Percentiles rank a stretch among this genome's conserved stretches.
phyloP scores from a whole-genome alignment of 2,113 vertebrate genomes.

The Motacilla tschutschensis region DNA sequence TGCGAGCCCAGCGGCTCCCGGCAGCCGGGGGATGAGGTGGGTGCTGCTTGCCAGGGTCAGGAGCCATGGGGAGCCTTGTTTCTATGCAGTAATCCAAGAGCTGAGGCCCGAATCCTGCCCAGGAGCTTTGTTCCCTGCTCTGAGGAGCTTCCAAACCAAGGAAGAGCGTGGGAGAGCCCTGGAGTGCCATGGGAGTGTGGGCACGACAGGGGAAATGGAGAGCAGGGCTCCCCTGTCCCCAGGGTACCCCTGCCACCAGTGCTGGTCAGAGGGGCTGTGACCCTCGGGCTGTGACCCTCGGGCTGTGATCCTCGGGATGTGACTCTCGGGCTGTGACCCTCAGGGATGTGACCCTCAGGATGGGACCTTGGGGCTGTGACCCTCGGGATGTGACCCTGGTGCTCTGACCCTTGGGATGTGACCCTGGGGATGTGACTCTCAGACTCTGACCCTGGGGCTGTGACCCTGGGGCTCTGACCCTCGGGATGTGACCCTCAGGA shows the following conservation, averaged over 20 bases:
- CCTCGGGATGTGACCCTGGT: too few species aligned
- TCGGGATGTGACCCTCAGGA: accelerated
- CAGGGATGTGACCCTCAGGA: accelerated
- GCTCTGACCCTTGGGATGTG: too few species aligned
- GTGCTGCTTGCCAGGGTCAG: neutral
- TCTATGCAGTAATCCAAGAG: accelerated
- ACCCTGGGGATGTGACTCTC: too few species aligned
- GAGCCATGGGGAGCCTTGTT: neutral
- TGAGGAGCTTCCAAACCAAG: neutral
- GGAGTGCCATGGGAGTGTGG: accelerated
- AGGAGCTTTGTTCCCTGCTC: neutral
- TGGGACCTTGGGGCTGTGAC: too few species aligned
- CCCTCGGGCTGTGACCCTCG: neutral
- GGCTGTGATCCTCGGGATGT: neutral
- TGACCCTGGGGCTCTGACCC: too few species aligned
- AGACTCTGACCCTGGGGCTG: neutral
- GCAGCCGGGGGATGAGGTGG: accelerated
- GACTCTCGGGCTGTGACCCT: too few species aligned
- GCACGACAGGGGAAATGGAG: too few species aligned
- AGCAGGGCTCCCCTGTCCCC: neutral
- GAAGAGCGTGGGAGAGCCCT: accelerated
- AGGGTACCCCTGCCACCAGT: neutral
- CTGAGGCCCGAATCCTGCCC: neutral
- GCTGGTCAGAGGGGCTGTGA: neutral
- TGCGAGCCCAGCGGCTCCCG: accelerated